These are phyloP conservation scores for Cancer borealis DNA, from an alignment of 2,888 invertebrate genomes.

Conservation along the genomic window DNA sequence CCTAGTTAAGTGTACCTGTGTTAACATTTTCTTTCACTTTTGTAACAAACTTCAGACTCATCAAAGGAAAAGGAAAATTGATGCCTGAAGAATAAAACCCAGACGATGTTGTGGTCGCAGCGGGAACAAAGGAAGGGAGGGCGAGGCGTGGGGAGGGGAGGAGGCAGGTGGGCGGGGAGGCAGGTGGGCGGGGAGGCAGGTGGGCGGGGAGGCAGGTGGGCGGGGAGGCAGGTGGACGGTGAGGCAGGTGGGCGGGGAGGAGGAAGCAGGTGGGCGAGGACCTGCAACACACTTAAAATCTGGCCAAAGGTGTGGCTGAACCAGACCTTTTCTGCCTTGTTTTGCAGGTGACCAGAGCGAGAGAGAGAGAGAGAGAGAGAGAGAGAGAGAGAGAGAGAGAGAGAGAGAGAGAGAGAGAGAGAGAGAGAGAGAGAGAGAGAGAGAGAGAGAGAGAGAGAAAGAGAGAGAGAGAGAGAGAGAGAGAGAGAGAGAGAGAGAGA, in stretches of 20 bases:
- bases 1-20: neutral
- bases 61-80: neutral
- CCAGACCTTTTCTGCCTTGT: constrained; percentile 18
- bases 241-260: neutral
- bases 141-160: neutral
- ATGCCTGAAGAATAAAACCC: neutral
- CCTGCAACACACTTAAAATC: constrained; percentile 24
- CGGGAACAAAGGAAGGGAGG: neutral
- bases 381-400: neutral
- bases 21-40: neutral
- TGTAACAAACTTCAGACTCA: neutral
- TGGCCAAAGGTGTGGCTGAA: constrained; percentile 10
- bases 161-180: neutral
- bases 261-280: neutral
- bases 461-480: neutral
- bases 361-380: neutral
- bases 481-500: too few species aligned
- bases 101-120: neutral
- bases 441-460: neutral
- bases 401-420: neutral
- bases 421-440: neutral
- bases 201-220: neutral
- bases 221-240: too few species aligned
- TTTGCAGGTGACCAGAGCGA: constrained; percentile 11
- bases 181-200: neutral